phyloP scores from a whole-genome alignment of 2,113 vertebrate species.

The Porphyrio hochstetteri region DNA sequence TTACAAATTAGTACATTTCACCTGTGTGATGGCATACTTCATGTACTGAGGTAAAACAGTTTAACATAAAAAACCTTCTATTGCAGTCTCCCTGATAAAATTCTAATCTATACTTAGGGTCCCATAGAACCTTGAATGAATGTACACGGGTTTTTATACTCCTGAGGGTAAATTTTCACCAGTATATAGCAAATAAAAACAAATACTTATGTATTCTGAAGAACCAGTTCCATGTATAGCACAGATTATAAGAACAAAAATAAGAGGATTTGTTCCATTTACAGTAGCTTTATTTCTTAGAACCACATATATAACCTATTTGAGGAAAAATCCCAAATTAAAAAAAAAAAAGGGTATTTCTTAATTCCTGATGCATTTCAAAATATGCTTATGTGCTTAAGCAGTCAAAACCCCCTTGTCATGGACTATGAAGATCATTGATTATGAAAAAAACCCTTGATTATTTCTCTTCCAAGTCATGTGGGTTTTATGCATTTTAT shows the following conservation, averaged over 20 bases:
- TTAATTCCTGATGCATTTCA: neutral
- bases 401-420: neutral
- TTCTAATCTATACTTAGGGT: neutral
- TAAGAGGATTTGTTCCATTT: neutral
- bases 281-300: neutral
- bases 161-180: neutral
- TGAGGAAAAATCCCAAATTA: neutral
- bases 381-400: neutral
- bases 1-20: neutral
- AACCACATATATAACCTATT: neutral
- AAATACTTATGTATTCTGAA: neutral
- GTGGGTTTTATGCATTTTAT: neutral
- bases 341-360: neutral
- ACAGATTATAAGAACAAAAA: neutral
- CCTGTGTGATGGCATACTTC: neutral
- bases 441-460: neutral
- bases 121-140: neutral
- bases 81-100: neutral
- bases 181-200: neutral
- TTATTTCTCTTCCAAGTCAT: neutral
- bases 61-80: neutral
- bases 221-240: neutral
- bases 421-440: neutral
- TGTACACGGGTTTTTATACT: neutral
- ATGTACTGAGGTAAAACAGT: neutral